Base-by-base conservation (phyloP, 2,797 vertebrate genomes). In the Eleutherodactylus coqui region DNA sequence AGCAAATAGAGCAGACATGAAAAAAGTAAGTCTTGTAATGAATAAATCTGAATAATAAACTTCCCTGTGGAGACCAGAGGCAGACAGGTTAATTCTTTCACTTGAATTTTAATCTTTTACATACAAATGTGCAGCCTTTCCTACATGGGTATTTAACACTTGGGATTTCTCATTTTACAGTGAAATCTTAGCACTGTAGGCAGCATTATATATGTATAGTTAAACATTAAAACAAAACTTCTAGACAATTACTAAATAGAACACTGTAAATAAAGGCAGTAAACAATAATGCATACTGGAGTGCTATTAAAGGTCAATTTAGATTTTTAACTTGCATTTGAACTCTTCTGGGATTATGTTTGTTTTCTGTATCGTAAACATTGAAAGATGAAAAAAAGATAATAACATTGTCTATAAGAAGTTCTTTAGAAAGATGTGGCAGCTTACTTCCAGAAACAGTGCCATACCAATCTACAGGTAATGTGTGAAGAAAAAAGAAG, bases 1-100 rank as follows among this genome's bases (percentile, higher is more conserved):
- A 93, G 89, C 86, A 91, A 91, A 92, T 91, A 92, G 19, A 89
- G 79, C 70, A 91, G 91, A 89, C 85, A 89, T 87, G 89, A 92
- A 90, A 72, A 86, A 89, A 88, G 77, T 70, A 91, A 91, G 86
- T 76, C 75, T 91, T 92, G 88, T 92, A 91, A 92, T 91, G 92
- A 92, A 92, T 93, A 93, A 92, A 92, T 93, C 89, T 92, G 88
- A 92, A 93, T 92, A 92, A 91, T 91, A 91, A 91, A 92, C 91
- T 84, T 89, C 90, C 89, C 91, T 58, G 53, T 88, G 88, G 91
- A 91, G 58, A 19, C 0, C 3, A 86, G 82, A 91, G 85, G 87
- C 87, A 90, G 87, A 91, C 89, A 92, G 89, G 91, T 93, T 92
- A 93, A 92, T 92, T 90, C 84, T 91, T 92, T 91, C 88, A 88